phyloP scores from a whole-genome alignment of 2,888 invertebrate species.

The Lysandra coridon region DNA sequence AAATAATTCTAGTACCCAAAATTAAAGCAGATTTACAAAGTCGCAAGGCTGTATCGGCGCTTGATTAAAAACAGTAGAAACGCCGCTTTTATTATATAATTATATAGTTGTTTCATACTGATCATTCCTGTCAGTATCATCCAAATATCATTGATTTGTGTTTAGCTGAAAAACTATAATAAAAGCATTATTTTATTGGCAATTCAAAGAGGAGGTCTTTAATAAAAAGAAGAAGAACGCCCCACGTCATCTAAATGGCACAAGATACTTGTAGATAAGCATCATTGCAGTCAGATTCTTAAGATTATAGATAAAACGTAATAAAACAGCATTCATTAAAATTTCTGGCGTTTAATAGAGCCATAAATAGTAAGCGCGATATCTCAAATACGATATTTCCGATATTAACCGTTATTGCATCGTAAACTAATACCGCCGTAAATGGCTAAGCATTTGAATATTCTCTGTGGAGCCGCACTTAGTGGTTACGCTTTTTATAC shows the following conservation, averaged over 20 bases:
- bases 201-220: too few relatives aligned
- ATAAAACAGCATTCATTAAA: conserved; percentile 14
- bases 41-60: too few relatives aligned
- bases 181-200: too few relatives aligned
- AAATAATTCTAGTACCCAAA: too few relatives aligned
- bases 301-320: not conserved
- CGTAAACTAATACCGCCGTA: conserved; percentile 50
- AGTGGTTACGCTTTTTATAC: conserved; percentile 24
- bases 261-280: not conserved
- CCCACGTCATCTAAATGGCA: not conserved
- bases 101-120: too few relatives aligned
- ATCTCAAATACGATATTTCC: conserved; percentile 33
- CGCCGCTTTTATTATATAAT: too few relatives aligned
- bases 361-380: conserved; percentile 29
- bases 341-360: conserved; percentile 11
- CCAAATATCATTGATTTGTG: too few relatives aligned
- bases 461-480: conserved; percentile 40
- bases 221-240: not conserved
- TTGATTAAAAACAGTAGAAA: too few relatives aligned
- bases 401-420: conserved; percentile 33
- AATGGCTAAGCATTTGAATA: conserved; percentile 62
- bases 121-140: too few relatives aligned
- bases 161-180: too few relatives aligned
- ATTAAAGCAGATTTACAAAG: too few relatives aligned
- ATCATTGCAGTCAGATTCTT: not conserved